Base-by-base conservation (phyloP, 2,797 vertebrate species). In the Sebastes hubbsi region DNA sequence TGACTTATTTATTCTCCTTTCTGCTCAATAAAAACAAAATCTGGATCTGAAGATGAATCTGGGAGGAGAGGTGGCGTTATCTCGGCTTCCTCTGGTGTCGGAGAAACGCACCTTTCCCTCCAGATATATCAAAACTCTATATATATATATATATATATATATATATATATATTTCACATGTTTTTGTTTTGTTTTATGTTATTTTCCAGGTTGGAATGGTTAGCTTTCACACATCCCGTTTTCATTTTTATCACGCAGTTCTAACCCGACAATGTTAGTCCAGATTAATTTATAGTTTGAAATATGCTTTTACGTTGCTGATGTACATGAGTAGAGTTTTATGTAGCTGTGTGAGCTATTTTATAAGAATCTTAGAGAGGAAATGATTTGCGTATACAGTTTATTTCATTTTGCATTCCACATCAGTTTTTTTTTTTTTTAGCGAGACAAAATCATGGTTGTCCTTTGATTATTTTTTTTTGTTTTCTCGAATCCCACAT, bases 281-380 rank as follows among this genome's bases (percentile, higher is more conserved):
- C 90, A 86, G 87, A 80, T 77, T 94, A 90, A 92, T 93, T 94
- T 93, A 94, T 94, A 94, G 94, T 91, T 95, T 92, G 84, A 94
- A 90, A 86, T 30, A 67, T 64, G 72, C 62, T 84, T 87, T 85
- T 89, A 86, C 38, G 1, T 84, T 86, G 88, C 94, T 88, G 86
- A 88, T 92, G 77, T 95, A 91, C 91, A 95, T 84, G 87, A 80
- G 87, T 95, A 95, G 94, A 95, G 95, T 93, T 92, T 91, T 54
- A 66, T 84, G 87, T 94, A 95, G 94, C 90, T 74, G 88, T 90
- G 89, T 93, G 92, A 92, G 82, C 86, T 89, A 27, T 83, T 90
- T 77, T 83, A 55, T 91, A 87, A 81, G 83, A 94, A 95, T 92
- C 80, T 89, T 85, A 85, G 82, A 85, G 36, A 38, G 36, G 36